A percentile compares a stretch with the other conserved stretches of the same genome.
Conservation (phyloP, 2,113 vertebrate genomes). For the Menura novaehollandiae region DNA sequence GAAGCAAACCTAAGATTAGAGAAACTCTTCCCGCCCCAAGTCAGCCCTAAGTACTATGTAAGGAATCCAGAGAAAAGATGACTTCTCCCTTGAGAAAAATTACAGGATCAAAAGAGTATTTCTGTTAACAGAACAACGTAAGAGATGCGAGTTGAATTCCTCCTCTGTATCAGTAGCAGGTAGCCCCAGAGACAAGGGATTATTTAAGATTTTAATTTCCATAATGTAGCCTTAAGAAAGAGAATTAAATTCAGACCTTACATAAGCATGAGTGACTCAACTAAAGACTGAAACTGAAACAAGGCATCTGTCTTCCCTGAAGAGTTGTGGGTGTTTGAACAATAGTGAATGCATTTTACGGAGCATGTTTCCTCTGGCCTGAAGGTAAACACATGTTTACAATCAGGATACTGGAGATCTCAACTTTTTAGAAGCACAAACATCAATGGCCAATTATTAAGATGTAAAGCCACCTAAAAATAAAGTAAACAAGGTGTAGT, state of each 20-base stretch:
- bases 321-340: constrained; percentile 24
- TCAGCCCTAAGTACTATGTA: not conserved
- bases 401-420: not conserved
- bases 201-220: constrained; percentile 50
- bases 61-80: not conserved
- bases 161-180: not conserved
- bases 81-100: not conserved
- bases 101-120: not conserved
- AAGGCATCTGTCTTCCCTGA: constrained; percentile 34
- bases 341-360: not conserved
- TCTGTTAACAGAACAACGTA: not conserved
- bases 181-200: constrained; percentile 9
- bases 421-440: not conserved
- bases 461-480: not conserved
- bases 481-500: not conserved
- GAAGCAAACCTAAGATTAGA: not conserved
- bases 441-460: not conserved
- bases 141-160: not conserved
- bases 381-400: constrained; percentile 15
- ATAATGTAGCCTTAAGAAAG: not conserved
- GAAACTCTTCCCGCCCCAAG: not conserved
- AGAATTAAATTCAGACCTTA: constrained; percentile 31
- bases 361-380: not conserved
- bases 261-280: constrained; percentile 51
- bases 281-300: constrained; percentile 38